A percentile compares a stretch with the other conserved stretches of the same genome.
Evolutionary conservation across 2,888 invertebrate species (phyloP).

Genomic region (Lithosia quadra): DNA sequence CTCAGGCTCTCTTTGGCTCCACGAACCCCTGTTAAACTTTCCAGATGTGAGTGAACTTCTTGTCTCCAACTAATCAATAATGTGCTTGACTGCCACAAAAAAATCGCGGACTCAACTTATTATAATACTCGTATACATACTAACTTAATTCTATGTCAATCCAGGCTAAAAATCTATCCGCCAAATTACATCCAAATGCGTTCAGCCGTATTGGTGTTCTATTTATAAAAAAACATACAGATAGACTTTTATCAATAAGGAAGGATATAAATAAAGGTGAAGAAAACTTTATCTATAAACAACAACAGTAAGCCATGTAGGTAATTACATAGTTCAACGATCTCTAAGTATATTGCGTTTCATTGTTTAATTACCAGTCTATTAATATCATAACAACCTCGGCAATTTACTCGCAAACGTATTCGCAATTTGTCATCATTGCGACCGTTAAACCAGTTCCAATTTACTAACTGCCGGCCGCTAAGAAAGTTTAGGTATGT

Average conservation of each 20-base stretch:
- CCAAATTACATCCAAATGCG: background rate
- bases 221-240: background rate
- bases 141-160: background rate
- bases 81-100: too few relatives aligned
- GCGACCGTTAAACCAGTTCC: conserved; percentile 68
- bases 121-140: too few relatives aligned
- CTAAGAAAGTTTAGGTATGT: conserved; percentile 58
- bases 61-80: too few relatives aligned
- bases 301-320: background rate
- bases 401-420: conserved; percentile 35
- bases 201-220: background rate
- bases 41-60: too few relatives aligned
- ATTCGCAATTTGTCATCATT: conserved; percentile 50
- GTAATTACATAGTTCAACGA: conserved; percentile 8
- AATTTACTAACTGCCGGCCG: conserved; percentile 51
- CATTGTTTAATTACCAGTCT: conserved; percentile 38
- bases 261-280: background rate
- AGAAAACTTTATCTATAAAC: background rate
- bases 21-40: too few relatives aligned
- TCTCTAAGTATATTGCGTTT: background rate
- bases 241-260: background rate
- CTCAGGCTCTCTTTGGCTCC: too few relatives aligned
- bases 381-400: conserved; percentile 40
- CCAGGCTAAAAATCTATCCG: background rate
- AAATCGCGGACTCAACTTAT: too few relatives aligned